A percentile compares a stretch with the other conserved stretches of the same genome.
These are phyloP conservation scores for Pontoporia blainvillei DNA, from an alignment of 2,113 vertebrate genomes.

Conservation along the genomic window DNA sequence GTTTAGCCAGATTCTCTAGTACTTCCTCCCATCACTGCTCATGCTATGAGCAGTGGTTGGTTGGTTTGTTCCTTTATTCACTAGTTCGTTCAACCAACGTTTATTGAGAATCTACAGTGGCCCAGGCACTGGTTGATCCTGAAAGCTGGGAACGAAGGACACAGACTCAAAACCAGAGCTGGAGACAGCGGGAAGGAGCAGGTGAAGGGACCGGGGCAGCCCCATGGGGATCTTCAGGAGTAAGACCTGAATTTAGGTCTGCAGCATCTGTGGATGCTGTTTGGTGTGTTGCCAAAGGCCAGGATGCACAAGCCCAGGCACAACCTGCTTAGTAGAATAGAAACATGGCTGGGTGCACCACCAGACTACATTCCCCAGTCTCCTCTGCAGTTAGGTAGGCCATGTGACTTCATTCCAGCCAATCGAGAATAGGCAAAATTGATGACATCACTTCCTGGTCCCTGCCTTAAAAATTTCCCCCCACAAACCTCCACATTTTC, in stretches of 20 bases:
- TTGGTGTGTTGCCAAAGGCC: neutral
- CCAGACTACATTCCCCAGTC: neutral
- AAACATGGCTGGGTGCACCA: fast-evolving
- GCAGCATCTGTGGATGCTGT: fast-evolving
- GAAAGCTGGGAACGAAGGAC: neutral
- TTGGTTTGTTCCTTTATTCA: neutral
- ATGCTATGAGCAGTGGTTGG: neutral
- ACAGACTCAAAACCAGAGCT: neutral
- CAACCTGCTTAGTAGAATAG: neutral
- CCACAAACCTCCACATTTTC: fast-evolving
- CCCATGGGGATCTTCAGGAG: neutral
- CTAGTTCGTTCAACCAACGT: too few relatives aligned
- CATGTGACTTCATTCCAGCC: neutral
- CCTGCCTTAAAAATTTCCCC: neutral
- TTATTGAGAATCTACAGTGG: neutral
- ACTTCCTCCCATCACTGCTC: neutral
- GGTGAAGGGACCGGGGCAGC: neutral
- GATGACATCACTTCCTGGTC: neutral
- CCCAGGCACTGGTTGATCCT: neutral
- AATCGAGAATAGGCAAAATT: neutral
- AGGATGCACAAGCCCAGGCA: too few relatives aligned
- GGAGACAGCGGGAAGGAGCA: neutral
- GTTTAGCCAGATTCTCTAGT: neutral
- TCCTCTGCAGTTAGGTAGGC: neutral
- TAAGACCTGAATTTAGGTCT: neutral